Percentiles rank a stretch among this genome's conserved stretches.
These are phyloP conservation scores for Pseudorasbora parva DNA, from an alignment of 2,113 vertebrate species.

Conservation along the genomic window DNA sequence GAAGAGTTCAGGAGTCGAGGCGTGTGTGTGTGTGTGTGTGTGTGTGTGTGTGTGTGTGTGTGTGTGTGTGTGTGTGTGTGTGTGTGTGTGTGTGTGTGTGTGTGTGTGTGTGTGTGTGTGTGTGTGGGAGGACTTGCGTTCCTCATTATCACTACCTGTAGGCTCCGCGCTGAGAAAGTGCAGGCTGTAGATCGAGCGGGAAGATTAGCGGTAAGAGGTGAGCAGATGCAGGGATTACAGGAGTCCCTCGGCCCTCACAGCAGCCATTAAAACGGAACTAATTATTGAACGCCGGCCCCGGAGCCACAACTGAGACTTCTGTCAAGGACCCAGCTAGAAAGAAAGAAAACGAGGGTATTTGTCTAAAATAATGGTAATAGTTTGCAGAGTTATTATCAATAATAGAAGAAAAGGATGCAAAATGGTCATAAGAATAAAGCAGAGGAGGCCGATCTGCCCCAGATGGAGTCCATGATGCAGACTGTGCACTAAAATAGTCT, in stretches of 20 bases:
- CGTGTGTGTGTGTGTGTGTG: constrained; percentile 48
- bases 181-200: constrained; percentile 66
- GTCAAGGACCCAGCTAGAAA: constrained; percentile 1
- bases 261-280: constrained; percentile 77
- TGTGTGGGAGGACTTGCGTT: constrained; percentile 32
- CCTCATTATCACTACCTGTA: constrained; percentile 45
- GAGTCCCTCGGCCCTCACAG: constrained; percentile 73
- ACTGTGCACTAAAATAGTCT: background rate
- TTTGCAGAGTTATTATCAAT: constrained; percentile 29
- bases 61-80: no score
- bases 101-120: no score
- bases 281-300: constrained; percentile 71
- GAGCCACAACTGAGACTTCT: constrained; percentile 58
- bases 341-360: constrained; percentile 12
- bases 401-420: constrained; percentile 1
- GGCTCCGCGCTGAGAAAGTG: constrained; percentile 39
- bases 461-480: background rate
- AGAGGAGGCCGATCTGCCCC: background rate
- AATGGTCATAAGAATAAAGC: background rate
- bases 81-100: no score
- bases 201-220: constrained; percentile 76
- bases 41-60: no score
- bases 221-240: constrained; percentile 77
- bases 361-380: constrained; percentile 8
- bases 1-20: constrained; percentile 31